phyloP scores from a whole-genome alignment of 1,140 invertebrate species.

The Polypedilum vanderplanki region DNA sequence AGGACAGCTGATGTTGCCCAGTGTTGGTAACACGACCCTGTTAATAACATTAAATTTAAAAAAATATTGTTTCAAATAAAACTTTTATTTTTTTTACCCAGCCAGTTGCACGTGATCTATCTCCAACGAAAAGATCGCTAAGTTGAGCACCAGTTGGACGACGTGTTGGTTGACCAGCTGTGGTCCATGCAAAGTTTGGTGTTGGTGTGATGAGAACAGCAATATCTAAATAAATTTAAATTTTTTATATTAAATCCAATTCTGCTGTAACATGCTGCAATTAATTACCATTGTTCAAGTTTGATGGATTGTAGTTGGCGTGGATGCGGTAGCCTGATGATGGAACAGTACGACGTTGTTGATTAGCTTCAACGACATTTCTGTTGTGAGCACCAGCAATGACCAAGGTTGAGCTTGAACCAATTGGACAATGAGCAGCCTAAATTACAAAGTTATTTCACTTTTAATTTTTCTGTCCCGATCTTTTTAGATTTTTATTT shows the following conservation, averaged over 20 bases:
- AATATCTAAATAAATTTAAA: no score
- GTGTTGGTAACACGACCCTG: not conserved
- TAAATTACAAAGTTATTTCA: no score
- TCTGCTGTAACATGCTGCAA: no score
- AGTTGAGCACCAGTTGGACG: not conserved
- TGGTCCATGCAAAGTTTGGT: not conserved
- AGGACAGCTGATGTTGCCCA: not conserved
- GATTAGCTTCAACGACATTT: not conserved
- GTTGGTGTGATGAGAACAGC: not conserved
- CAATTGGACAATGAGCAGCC: not conserved
- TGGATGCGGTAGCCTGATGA: not conserved
- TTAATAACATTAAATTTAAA: no score
- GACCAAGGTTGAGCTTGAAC: not conserved
- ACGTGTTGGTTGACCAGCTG: not conserved
- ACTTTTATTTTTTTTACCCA: no score
- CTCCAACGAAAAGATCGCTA: not conserved
- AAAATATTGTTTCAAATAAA: no score
- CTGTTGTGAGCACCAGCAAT: not conserved
- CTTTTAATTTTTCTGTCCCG: no score
- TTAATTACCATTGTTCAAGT: not conserved
- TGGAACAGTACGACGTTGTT: not conserved
- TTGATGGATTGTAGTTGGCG: not conserved
- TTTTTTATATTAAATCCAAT: no score
- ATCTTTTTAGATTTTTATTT: no score
- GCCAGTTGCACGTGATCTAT: not conserved